These are phyloP conservation scores for Miltochrista miniata DNA, from an alignment of 2,888 invertebrate genomes.

Conservation along the genomic window DNA sequence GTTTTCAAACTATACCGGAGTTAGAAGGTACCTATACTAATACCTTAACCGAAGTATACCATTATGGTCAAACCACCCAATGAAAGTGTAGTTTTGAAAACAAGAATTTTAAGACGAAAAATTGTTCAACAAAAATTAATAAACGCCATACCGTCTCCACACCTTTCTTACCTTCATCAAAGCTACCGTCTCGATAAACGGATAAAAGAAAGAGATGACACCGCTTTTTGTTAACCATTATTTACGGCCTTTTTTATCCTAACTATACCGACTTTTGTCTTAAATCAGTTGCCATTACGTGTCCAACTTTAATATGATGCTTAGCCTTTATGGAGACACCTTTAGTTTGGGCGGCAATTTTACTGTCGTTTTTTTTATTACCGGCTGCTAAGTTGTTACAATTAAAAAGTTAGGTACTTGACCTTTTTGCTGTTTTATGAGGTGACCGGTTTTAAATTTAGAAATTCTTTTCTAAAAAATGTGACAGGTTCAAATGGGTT, in stretches of 20 bases:
- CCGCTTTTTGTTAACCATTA: slow-evolving; percentile 81
- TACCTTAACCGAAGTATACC: too few relatives aligned
- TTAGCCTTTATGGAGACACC: slow-evolving; percentile 21
- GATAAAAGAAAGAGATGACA: slow-evolving; percentile 80
- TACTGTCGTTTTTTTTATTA: slow-evolving; percentile 11
- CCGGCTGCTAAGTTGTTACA: neutral
- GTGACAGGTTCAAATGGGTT: neutral
- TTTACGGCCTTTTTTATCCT: slow-evolving; percentile 76
- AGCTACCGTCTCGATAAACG: slow-evolving; percentile 56
- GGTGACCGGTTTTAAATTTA: neutral
- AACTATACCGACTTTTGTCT: slow-evolving; percentile 66
- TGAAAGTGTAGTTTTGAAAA: too few relatives aligned
- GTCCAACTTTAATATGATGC: slow-evolving; percentile 50
- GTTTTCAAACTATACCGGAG: too few relatives aligned
- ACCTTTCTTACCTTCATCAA: slow-evolving; percentile 46
- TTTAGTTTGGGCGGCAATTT: slow-evolving; percentile 16
- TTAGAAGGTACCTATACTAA: too few relatives aligned
- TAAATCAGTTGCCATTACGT: slow-evolving; percentile 61
- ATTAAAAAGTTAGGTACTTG: neutral
- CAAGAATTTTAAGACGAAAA: too few relatives aligned
- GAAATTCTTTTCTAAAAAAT: neutral
- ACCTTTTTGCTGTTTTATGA: neutral
- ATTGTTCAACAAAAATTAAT: too few relatives aligned
- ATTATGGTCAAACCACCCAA: too few relatives aligned
- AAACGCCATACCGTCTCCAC: slow-evolving; percentile 45